Evolutionary conservation across 2,113 vertebrate genomes (phyloP).

Genomic region (Silurus asotus): DNA sequence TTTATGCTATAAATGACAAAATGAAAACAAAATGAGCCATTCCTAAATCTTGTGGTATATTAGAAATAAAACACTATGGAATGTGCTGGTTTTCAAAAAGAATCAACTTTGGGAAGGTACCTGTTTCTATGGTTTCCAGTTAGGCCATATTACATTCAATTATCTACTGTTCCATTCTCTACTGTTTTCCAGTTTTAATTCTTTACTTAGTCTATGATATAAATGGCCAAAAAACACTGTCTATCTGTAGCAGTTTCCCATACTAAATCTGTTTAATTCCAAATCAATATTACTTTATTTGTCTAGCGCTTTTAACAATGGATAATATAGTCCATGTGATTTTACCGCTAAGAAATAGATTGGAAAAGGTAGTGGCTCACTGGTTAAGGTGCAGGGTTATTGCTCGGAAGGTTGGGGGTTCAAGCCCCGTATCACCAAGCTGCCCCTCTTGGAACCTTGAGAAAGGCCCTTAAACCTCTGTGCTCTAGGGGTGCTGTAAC

Average conservation of each 20-base stretch:
- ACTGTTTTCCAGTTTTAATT: neutral
- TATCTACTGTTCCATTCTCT: neutral
- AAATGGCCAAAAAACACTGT: neutral
- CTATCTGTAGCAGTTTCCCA: neutral
- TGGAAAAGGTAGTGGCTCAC: too few relatives aligned
- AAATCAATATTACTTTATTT: too few relatives aligned
- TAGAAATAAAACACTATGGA: neutral
- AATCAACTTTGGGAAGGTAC: neutral
- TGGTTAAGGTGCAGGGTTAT: too few relatives aligned
- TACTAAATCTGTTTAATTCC: neutral
- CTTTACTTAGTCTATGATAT: neutral
- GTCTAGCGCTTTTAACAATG: too few relatives aligned
- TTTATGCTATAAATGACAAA: neutral
- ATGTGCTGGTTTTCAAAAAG: too few relatives aligned
- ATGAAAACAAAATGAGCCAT: neutral
- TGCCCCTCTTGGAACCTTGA: too few relatives aligned
- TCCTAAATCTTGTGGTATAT: neutral
- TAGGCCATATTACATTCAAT: neutral
- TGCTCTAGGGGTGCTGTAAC: too few relatives aligned
- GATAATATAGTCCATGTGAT: too few relatives aligned
- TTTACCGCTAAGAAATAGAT: too few relatives aligned
- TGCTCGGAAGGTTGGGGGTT: too few relatives aligned
- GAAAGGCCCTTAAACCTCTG: too few relatives aligned
- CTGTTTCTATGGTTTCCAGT: neutral
- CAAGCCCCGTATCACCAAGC: too few relatives aligned